Evolutionary conservation across 2,113 vertebrate species (phyloP), one percentile per base, ranked within the genome.

Genomic region (Eulemur rufifrons): DNA sequence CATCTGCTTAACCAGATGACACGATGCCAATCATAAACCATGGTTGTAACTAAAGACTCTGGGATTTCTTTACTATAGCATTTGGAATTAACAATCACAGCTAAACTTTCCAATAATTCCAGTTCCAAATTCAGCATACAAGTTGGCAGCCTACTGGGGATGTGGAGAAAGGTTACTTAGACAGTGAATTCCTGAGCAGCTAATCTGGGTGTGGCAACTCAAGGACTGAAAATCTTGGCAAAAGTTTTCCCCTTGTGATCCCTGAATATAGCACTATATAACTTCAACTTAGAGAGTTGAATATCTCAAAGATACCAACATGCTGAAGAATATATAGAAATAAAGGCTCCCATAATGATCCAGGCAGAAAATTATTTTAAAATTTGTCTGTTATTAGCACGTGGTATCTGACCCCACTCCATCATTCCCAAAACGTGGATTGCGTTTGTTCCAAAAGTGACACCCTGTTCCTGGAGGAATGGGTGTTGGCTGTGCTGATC

Each of bases 391-490:
- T 86, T 52, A 94, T 91, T 81, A 39, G 23, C 32, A 69, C 8
- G 25, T 50, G 66, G 39, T 89, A 82, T 73, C 52, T 82, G 69
- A 95, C 34, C 45, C 73, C 74, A 61, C 23, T 81, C 63, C 52
- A 45, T 94, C 88, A 64, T 50, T 91, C 34, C 69, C 25, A 61
- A 91, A 81, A 76, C 68, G 14, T 61, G 56, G 34, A 47, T 29
- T 42, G 3, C 86, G 39, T 91, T 93, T 95, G 69, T 80, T 91
- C 86, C 89, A 91, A 78, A 95, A 93, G 64, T 69, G 96, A 87
- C 73, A 89, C 94, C 96, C 93, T 94, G 76, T 95, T 97, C 98
- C 96, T 96, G 52, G 15, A 97, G 95, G 86, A 83, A 87, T 77
- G 83, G 97, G 88, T 83, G 89, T 34, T 66, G 88, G 78, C 86